phyloP scores from a whole-genome alignment of 1,140 invertebrate species.

The Aphaenogaster rudis region DNA sequence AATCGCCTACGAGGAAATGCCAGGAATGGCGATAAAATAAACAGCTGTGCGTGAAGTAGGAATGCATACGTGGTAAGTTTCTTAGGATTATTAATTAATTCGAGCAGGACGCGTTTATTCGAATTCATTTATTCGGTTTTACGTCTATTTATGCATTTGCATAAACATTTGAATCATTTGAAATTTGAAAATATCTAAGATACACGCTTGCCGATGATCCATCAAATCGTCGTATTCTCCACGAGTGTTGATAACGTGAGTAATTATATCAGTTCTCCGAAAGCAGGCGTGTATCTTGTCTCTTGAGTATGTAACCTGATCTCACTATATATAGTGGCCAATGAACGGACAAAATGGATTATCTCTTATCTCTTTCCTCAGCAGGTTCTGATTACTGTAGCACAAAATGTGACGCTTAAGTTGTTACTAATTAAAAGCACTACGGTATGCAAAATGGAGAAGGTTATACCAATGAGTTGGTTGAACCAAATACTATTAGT shows the following conservation, averaged over 20 bases:
- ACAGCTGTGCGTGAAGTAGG: not conserved
- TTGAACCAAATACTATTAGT: constrained; percentile 80
- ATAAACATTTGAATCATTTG: not conserved
- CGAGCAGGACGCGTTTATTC: not conserved
- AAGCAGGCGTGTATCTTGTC: not conserved
- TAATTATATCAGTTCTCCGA: not conserved
- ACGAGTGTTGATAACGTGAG: not conserved
- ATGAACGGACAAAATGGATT: not conserved
- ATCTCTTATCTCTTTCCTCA: constrained; percentile 2
- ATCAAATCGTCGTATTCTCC: not conserved
- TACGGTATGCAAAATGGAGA: constrained; percentile 71
- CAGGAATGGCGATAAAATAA: constrained; percentile 32
- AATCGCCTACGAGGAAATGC: not conserved
- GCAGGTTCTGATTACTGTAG: constrained; percentile 45
- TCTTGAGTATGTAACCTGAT: not conserved
- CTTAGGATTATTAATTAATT: not conserved
- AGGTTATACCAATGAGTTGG: constrained; percentile 81
- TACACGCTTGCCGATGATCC: too few species aligned
- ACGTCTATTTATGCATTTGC: not conserved
- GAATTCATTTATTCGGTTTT: not conserved
- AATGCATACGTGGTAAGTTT: constrained; percentile 25
- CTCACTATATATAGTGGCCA: not conserved
- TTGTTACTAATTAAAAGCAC: constrained; percentile 21
- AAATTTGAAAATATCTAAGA: not conserved
- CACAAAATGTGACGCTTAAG: constrained; percentile 67